Conservation (phyloP, 2,113 vertebrate genomes). For the Callorhinus ursinus region DNA sequence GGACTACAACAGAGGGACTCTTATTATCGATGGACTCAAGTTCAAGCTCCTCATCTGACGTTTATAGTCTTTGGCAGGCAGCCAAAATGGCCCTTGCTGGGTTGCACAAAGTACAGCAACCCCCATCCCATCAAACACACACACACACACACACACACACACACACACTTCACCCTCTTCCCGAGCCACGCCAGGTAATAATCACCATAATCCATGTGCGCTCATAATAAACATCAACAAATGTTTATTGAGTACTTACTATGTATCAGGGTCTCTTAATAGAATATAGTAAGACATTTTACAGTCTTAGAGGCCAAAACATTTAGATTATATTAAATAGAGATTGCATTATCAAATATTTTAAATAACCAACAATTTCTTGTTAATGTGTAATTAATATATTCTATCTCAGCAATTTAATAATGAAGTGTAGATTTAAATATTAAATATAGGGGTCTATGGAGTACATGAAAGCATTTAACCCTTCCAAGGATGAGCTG, state of each 20-base stretch:
- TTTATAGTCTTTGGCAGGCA: not conserved
- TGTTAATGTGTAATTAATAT: not conserved
- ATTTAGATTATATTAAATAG: not conserved
- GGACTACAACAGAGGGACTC: not conserved
- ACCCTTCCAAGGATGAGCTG: not conserved
- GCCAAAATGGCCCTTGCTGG: not conserved
- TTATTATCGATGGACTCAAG: not conserved
- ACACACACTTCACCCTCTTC: not conserved
- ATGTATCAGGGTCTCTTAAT: not conserved
- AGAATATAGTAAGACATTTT: not conserved
- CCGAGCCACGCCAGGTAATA: not conserved
- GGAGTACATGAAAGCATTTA: not conserved
- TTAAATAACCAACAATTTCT: not conserved
- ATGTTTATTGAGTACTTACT: not conserved
- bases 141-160: no score
- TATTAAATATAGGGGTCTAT: not conserved
- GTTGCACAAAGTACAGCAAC: not conserved
- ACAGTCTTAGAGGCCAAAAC: not conserved
- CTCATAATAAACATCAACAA: not conserved
- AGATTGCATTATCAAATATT: not conserved
- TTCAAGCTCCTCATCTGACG: not conserved
- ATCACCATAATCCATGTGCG: no score
- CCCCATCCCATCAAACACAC: no score
- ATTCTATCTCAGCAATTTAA: not conserved
- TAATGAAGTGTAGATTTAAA: not conserved